Evolutionary conservation across 2,113 vertebrate genomes (phyloP).

Genomic region (Clarias macrocephalus): DNA sequence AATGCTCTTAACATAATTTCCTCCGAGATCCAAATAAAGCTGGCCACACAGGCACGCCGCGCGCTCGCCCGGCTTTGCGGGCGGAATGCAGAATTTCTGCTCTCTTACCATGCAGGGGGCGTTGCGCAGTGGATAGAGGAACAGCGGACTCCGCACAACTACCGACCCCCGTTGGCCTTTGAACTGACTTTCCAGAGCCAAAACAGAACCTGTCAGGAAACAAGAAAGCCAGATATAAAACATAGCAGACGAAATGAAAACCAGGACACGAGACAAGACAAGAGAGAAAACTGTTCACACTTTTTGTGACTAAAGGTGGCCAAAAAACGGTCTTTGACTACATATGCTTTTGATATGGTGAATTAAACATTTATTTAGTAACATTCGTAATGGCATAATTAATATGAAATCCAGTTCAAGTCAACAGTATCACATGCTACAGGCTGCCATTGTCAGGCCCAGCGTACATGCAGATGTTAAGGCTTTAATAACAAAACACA

Average conservation of each 20-base stretch:
- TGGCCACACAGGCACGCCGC: background rate
- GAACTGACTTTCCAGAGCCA: conserved; percentile 81
- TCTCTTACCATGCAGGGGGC: conserved; percentile 87
- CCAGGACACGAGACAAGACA: background rate
- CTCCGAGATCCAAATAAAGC: conserved; percentile 37
- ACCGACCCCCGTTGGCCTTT: conserved; percentile 70
- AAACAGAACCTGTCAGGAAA: conserved; percentile 71
- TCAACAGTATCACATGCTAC: background rate
- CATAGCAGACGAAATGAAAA: conserved; percentile 20
- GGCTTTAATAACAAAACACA: no score
- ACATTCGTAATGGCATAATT: background rate
- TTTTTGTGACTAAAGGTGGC: background rate
- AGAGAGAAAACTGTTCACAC: background rate
- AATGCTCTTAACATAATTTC: conserved; percentile 38
- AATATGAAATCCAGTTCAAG: background rate
- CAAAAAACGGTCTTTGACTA: background rate
- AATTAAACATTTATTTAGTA: no score
- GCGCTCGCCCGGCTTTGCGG: background rate
- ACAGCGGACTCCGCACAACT: conserved; percentile 79
- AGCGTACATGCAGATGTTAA: no score
- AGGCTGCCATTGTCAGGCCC: background rate
- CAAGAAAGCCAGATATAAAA: conserved; percentile 39
- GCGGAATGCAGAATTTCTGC: conserved; percentile 12
- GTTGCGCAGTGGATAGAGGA: conserved; percentile 89
- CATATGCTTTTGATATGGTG: background rate